Conservation (phyloP, 2,888 invertebrate genomes). For the Microctonus aethiopoides region DNA sequence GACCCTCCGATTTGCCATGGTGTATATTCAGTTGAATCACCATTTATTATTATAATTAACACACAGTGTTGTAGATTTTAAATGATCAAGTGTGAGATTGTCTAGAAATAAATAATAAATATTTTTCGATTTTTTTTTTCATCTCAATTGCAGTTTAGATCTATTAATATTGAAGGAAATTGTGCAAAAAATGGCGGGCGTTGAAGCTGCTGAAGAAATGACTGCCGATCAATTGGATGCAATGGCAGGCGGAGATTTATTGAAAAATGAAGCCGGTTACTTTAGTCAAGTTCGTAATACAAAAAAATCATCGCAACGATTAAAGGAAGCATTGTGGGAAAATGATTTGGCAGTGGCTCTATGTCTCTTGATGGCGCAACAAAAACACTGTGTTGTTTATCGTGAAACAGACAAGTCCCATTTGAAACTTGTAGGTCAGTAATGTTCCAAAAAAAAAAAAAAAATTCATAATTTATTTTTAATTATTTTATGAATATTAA, state of each 20-base stretch:
- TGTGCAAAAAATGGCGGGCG: slow-evolving; percentile 99
- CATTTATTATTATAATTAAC: no score
- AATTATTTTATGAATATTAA: slow-evolving; percentile 6
- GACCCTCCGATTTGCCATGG: slow-evolving; percentile 35
- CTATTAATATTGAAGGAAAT: slow-evolving; percentile 95
- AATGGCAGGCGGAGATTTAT: slow-evolving; percentile 95
- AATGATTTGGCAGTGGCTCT: slow-evolving; percentile 93
- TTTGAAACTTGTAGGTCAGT: slow-evolving; percentile 83
- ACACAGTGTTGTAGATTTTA: background rate
- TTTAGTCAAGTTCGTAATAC: slow-evolving; percentile 97
- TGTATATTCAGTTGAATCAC: slow-evolving; percentile 11
- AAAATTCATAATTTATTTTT: background rate
- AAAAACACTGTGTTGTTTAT: slow-evolving; percentile 94
- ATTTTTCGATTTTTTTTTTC: slow-evolving; percentile 25
- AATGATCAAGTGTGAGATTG: no score
- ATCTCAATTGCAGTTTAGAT: slow-evolving; percentile 77
- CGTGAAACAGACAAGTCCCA: slow-evolving; percentile 83
- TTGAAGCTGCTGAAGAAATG: slow-evolving; percentile 96
- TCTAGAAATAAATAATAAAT: background rate
- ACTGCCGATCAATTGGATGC: slow-evolving; percentile 96
- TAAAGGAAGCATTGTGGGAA: slow-evolving; percentile 95
- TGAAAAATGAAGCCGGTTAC: slow-evolving; percentile 96
- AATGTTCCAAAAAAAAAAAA: background rate
- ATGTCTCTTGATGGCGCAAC: slow-evolving; percentile 95
- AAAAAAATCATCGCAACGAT: slow-evolving; percentile 91